Percentiles rank a stretch among this genome's conserved stretches.
phyloP scores from a whole-genome alignment of 1,140 invertebrate species.

The Argopecten irradians region DNA sequence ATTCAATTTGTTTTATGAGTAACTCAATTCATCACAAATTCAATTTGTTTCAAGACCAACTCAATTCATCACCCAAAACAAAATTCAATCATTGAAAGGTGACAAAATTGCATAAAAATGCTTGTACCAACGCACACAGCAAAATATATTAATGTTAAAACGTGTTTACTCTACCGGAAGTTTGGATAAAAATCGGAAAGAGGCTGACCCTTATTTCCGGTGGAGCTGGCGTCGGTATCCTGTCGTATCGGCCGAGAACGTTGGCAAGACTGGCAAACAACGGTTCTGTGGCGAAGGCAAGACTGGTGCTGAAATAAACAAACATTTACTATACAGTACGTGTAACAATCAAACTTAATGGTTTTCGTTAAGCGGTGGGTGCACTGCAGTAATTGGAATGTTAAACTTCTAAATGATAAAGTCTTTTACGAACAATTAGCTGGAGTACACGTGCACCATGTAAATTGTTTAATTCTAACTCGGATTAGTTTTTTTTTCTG shows the following conservation, averaged over 20 bases:
- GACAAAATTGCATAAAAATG: too few species aligned
- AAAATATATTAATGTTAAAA: too few species aligned
- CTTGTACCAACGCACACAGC: too few species aligned
- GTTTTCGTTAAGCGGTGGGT: neutral
- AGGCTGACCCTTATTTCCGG: constrained; percentile 76
- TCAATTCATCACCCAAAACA: too few species aligned
- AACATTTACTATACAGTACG: neutral
- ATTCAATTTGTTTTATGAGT: too few species aligned
- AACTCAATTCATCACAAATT: too few species aligned
- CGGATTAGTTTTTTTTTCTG: neutral
- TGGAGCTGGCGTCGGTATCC: constrained; percentile 79
- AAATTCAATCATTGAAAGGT: too few species aligned
- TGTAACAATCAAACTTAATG: too few species aligned
- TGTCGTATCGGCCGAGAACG: constrained; percentile 82
- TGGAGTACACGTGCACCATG: neutral
- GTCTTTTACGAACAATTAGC: neutral
- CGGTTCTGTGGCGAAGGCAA: constrained; percentile 94
- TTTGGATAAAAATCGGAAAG: neutral
- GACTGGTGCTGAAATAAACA: constrained; percentile 82
- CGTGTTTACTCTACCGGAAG: too few species aligned
- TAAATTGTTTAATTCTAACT: neutral
- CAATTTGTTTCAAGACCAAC: too few species aligned
- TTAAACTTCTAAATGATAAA: neutral
- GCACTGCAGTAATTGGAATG: neutral
- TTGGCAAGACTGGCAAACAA: constrained; percentile 92